phyloP scores from a whole-genome alignment of 1,140 invertebrate species.

The Spodoptera frugiperda region DNA sequence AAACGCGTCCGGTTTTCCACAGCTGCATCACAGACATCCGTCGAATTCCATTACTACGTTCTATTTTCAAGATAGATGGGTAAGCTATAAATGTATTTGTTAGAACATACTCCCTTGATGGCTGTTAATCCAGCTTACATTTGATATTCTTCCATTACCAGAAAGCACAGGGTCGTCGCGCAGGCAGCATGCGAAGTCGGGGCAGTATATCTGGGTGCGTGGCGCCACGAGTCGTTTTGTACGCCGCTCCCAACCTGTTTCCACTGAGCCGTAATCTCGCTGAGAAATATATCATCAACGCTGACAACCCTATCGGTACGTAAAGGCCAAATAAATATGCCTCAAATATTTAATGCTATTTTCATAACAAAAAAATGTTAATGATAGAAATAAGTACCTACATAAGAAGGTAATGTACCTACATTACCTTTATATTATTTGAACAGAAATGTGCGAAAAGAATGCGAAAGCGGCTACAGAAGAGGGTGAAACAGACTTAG shows the following conservation, averaged over 20 bases:
- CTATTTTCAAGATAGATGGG: constrained; percentile 93
- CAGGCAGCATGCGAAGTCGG: constrained; percentile 80
- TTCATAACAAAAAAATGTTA: neutral
- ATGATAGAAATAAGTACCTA: neutral
- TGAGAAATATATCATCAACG: constrained; percentile 92
- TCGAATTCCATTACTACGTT: constrained; percentile 89
- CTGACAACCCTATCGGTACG: constrained; percentile 84
- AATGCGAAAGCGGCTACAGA: constrained; percentile 92
- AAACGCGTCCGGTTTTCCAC: constrained; percentile 78
- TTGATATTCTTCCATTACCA: constrained; percentile 55
- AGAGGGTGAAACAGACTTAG: constrained; percentile 92
- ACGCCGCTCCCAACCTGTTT: constrained; percentile 92
- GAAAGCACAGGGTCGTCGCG: constrained; percentile 85
- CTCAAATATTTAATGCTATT: too few relatives aligned
- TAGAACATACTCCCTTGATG: neutral
- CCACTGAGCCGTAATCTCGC: constrained; percentile 93
- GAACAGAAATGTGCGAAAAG: constrained; percentile 90
- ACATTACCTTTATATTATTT: too few relatives aligned
- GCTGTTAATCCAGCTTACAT: neutral
- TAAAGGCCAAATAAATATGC: neutral
- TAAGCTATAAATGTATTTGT: constrained; percentile 54
- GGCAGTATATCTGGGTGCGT: constrained; percentile 77
- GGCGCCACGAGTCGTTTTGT: constrained; percentile 87
- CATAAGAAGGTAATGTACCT: too few relatives aligned
- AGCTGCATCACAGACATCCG: constrained; percentile 77